These are phyloP conservation scores for Epizoanthus illoricatus DNA, from an alignment of 92 coral and sea anemone genomes.

Conservation along the genomic window DNA sequence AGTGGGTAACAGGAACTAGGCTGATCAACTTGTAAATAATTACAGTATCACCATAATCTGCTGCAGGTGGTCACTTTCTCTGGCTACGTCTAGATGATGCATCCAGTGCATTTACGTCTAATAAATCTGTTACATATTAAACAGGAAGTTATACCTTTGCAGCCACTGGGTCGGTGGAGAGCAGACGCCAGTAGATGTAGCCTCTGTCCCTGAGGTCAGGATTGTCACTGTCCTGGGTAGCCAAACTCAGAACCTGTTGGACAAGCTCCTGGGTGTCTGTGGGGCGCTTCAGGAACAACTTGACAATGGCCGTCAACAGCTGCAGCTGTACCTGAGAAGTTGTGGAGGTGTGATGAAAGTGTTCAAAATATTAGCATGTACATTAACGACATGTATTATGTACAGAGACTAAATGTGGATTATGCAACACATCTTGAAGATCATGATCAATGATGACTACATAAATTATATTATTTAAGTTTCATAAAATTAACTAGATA, in stretches of 20 bases:
- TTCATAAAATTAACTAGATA: too few species aligned
- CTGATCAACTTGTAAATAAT: too few species aligned
- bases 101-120: too few species aligned
- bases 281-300: slow-evolving; percentile 95
- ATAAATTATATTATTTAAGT: too few species aligned
- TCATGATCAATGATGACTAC: too few species aligned
- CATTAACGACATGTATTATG: not conserved
- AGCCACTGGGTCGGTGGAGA: slow-evolving; percentile 98
- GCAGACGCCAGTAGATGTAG: slow-evolving; percentile 96
- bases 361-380: not conserved
- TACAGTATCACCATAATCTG: too few species aligned
- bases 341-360: not conserved
- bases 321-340: slow-evolving; percentile 86
- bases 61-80: too few species aligned
- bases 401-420: not conserved
- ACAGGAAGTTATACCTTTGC: slow-evolving; percentile 72
- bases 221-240: slow-evolving; percentile 99
- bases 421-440: too few species aligned
- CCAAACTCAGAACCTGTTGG: slow-evolving; percentile 96
- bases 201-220: slow-evolving; percentile 99
- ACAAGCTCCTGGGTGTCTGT: slow-evolving; percentile 99
- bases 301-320: slow-evolving; percentile 94
- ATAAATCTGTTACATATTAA: too few species aligned
- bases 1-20: too few species aligned
- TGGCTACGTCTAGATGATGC: too few species aligned